Evolutionary conservation across 2,888 invertebrate species (phyloP), one percentile per base, ranked within the genome.

Genomic region (Hirudinaria manillensis): DNA sequence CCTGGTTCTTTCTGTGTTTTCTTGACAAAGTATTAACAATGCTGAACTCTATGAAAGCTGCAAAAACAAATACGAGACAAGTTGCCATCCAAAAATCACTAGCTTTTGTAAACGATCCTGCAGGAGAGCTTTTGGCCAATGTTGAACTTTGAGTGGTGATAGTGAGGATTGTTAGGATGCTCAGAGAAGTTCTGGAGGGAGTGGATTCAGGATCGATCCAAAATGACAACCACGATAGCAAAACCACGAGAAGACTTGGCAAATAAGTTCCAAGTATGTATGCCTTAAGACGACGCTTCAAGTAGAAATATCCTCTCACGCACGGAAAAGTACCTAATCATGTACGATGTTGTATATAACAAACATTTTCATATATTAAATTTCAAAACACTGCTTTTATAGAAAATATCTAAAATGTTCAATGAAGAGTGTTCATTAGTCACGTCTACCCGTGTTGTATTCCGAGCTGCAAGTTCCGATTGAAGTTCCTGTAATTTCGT

Each of bases 161-260:
- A 45, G 79, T 79, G 38, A 79, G 78, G 51, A 79, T 77, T 36
- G 79, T 79, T 34, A 79, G 77, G 51, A 80, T 76, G 36, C 80
- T 80, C 29, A 80, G 78, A 3, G 80, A 78, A 65, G 79, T 79
- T 36, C 80, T 75, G 29, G 80, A 80, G 3, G 80, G 80, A 36
- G 80, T 78, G 27, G 80, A 79, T 53, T 80, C 79, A 24, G 80
- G 74, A 77, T 79, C 79, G 72, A 80, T 80, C 80, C 80, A 80
- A 76, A 80, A 80, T 53, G 80, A 80, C 66, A 80, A 78, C 80
- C 80, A 80, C 56, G 79, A 79, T 53, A 80, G 77, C 16, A 80
- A 56, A 65, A 80, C 80, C 56, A 80, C 78, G 55, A 80, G 79
- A 45, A 78, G 53, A 68, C 76, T 77, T 34, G 80, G 80, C 56